These are phyloP conservation scores for Cirrhinus molitorella DNA, from an alignment of 2,797 vertebrate genomes.

Conservation along the genomic window DNA sequence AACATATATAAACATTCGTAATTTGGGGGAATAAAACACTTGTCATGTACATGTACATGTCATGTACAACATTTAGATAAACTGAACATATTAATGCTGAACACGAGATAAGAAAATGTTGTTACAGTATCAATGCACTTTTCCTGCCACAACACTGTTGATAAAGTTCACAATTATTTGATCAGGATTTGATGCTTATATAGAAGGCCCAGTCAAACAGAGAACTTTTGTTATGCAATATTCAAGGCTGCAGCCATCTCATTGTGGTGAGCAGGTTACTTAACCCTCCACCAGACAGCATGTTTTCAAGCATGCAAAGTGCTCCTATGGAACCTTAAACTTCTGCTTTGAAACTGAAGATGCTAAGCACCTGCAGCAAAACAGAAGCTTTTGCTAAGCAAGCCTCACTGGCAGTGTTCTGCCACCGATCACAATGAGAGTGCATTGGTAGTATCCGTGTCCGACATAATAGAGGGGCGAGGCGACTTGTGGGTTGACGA, in stretches of 20 bases:
- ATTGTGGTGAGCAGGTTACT: background rate
- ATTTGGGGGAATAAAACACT: no score
- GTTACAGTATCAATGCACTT: background rate
- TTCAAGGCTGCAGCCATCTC: background rate
- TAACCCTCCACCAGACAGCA: constrained; percentile 9
- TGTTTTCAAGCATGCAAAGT: constrained; percentile 25
- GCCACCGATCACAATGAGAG: constrained; percentile 73
- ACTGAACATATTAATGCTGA: constrained; percentile 40
- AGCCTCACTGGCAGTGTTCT: constrained; percentile 4
- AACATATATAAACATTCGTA: background rate
- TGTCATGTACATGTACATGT: no score
- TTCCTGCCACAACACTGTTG: background rate
- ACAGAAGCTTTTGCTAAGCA: background rate
- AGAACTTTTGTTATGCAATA: background rate
- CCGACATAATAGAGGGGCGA: constrained; percentile 73
- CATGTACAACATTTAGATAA: no score
- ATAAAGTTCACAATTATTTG: background rate
- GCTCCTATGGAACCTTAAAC: background rate
- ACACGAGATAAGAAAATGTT: background rate
- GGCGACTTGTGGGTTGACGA: no score
- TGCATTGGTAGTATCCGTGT: constrained; percentile 76
- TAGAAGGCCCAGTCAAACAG: constrained; percentile 17
- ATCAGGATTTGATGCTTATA: constrained; percentile 19
- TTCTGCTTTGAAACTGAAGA: constrained; percentile 19
- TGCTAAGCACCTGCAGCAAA: constrained; percentile 31